A percentile compares a stretch with the other conserved stretches of the same genome.
Conservation (phyloP, 53 echinoderm and acorn worm genomes). For the Echinometra lucunter region DNA sequence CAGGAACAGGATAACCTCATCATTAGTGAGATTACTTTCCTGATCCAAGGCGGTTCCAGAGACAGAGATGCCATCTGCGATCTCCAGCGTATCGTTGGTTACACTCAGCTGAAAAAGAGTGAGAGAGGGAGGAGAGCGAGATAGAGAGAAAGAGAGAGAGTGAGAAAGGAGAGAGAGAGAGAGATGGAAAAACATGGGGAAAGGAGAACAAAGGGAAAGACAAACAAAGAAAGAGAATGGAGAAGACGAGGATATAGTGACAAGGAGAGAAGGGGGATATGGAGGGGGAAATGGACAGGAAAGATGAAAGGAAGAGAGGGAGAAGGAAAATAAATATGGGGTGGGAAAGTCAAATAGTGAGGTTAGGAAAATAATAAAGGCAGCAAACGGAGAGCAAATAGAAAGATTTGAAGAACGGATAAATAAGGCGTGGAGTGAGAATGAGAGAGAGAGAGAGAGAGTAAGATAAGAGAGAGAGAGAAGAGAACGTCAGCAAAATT, state of each 20-base stretch:
- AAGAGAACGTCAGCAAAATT: too few species aligned
- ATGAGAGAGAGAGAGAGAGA: too few species aligned
- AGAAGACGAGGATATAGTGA: not conserved
- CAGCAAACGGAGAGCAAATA: too few species aligned
- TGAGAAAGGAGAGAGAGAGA: not conserved
- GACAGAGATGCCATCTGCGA: not conserved
- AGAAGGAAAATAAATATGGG: too few species aligned
- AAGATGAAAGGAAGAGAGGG: too few species aligned
- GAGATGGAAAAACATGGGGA: not conserved
- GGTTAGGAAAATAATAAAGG: too few species aligned
- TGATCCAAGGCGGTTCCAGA: not conserved
- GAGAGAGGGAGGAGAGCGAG: not conserved
- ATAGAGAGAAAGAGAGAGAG: not conserved
- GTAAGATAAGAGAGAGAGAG: too few species aligned
- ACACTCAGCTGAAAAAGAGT: conserved; percentile 10
- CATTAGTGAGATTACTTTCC: not conserved
- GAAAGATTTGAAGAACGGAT: too few species aligned
- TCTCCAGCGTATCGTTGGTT: not conserved
- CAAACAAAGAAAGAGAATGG: not conserved
- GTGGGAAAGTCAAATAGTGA: too few species aligned
- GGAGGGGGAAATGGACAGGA: too few species aligned
- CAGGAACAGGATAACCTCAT: conserved; percentile 51
- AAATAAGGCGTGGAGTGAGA: too few species aligned
- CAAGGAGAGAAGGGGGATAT: not conserved
- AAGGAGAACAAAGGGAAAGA: too few species aligned